Base-by-base conservation (phyloP, 2,113 vertebrate species). In the Cercocebus atys region DNA sequence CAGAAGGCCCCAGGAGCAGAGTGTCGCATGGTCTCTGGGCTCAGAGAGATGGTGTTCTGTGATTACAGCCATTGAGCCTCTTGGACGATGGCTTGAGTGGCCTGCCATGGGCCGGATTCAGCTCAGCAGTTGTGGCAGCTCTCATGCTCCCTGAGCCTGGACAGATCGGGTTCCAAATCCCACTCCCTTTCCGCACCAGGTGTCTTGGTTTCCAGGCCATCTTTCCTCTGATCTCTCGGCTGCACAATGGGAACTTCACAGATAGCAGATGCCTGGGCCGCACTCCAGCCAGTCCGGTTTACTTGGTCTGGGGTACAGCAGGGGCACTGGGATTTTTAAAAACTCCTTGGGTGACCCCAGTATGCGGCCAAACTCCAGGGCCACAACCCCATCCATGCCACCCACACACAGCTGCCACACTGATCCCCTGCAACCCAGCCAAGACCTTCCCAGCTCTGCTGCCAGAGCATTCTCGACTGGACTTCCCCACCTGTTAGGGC, bases 221-320 rank as follows among this genome's bases (percentile, higher is more conserved):
- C 45, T 50, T 35, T 55, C 70, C 43, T n/a, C 45, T 38, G 2
- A 2, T 94, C 27, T 55, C 83, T 27, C 30, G 59, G 82, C 73
- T 22, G 1, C 6, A 25, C 2, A 0, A 11, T 27, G 43, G 87
- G 32, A 91, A 17, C 70, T 12, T 90, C 14, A 1, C 50, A 8
- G 5, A 7, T 18, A 2, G 11, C 1, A 0, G 82, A 13, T 0
- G 7, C 23, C 7, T 0, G 4, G 50, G 20, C 2, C 0, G 11
- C 11, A 1, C 43, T 12, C 30, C 5, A 55, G n/a, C 3, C 1
- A 32, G 17, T 38, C 5, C 0, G 20, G 14, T 61, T 6, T 17
- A 17, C 3, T 12, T 8, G 30, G 30, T 27, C 43, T 57, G 47
- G 75, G 38, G 57, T 30, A 2, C 55, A 32, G 20, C 16, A 8